phyloP scores from a whole-genome alignment of 2,797 vertebrate genomes.

The Myripristis jacobus region DNA sequence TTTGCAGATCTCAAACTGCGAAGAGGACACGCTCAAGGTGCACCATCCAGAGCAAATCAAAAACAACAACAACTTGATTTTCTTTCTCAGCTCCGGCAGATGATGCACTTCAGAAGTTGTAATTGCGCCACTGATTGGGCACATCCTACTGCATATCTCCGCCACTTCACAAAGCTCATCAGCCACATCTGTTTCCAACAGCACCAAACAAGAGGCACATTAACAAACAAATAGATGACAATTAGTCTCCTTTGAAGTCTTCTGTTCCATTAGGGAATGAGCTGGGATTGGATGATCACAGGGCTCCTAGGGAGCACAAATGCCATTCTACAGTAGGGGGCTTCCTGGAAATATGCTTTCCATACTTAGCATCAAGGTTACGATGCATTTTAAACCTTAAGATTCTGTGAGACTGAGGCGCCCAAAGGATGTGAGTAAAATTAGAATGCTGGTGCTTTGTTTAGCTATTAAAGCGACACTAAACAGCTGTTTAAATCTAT shows the following conservation, averaged over 20 bases:
- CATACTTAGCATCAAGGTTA: constrained; percentile 55
- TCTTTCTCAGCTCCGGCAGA: constrained; percentile 52
- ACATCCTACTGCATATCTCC: constrained; percentile 67
- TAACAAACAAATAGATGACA: constrained; percentile 79
- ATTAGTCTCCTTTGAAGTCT: constrained; percentile 80
- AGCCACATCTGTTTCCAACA: constrained; percentile 80
- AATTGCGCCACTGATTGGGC: constrained; percentile 77
- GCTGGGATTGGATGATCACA: constrained; percentile 46
- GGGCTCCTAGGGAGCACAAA: constrained; percentile 47
- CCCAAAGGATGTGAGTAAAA: not conserved
- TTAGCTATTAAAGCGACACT: not conserved
- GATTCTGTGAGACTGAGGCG: not conserved
- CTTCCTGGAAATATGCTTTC: constrained; percentile 63
- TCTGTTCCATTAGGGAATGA: constrained; percentile 65
- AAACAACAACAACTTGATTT: constrained; percentile 65
- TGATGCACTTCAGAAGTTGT: constrained; percentile 72
- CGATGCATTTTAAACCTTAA: constrained; percentile 42
- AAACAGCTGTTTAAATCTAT: no score
- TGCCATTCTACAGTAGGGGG: constrained; percentile 28
- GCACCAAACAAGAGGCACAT: constrained; percentile 72
- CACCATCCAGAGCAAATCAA: constrained; percentile 33
- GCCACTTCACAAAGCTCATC: constrained; percentile 81
- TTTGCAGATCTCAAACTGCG: constrained; percentile 10
- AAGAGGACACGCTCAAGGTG: constrained; percentile 26
- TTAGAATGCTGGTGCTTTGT: not conserved